These are phyloP conservation scores for Larimichthys crocea DNA, from an alignment of 2,113 vertebrate genomes.

Conservation along the genomic window DNA sequence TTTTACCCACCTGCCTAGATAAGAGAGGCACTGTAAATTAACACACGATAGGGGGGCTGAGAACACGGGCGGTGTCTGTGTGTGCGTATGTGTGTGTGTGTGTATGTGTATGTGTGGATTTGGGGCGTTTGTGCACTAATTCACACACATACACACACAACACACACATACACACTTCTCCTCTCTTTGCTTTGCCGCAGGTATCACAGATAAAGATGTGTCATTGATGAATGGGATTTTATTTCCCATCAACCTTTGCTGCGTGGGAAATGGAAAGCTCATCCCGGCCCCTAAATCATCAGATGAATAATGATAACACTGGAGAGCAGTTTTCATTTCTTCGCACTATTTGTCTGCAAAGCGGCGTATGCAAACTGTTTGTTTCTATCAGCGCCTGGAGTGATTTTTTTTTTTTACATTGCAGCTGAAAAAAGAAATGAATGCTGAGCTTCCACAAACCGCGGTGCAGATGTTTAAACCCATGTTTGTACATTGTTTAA, in stretches of 20 bases:
- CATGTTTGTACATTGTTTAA: slow-evolving; percentile 37
- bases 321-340: slow-evolving; percentile 59
- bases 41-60: slow-evolving; percentile 72
- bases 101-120: not conserved
- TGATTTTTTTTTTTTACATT: not conserved
- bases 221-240: slow-evolving; percentile 85
- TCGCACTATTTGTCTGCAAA: slow-evolving; percentile 62
- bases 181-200: slow-evolving; percentile 64
- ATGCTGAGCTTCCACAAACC: slow-evolving; percentile 15
- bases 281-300: slow-evolving; percentile 76
- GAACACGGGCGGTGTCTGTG: slow-evolving; percentile 20
- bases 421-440: not conserved
- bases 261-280: slow-evolving; percentile 74
- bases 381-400: slow-evolving; percentile 39
- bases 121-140: not conserved
- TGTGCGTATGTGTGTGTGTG: not conserved
- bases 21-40: slow-evolving; percentile 84
- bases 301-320: slow-evolving; percentile 80
- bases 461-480: slow-evolving; percentile 19
- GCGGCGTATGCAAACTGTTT: slow-evolving; percentile 55
- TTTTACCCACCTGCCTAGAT: slow-evolving; percentile 80
- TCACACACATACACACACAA: slow-evolving; percentile 23
- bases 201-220: slow-evolving; percentile 82
- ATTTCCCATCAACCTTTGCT: slow-evolving; percentile 83
- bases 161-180: slow-evolving; percentile 31